Conservation (phyloP, 2,888 invertebrate species). For the Seladonia tumulorum region DNA sequence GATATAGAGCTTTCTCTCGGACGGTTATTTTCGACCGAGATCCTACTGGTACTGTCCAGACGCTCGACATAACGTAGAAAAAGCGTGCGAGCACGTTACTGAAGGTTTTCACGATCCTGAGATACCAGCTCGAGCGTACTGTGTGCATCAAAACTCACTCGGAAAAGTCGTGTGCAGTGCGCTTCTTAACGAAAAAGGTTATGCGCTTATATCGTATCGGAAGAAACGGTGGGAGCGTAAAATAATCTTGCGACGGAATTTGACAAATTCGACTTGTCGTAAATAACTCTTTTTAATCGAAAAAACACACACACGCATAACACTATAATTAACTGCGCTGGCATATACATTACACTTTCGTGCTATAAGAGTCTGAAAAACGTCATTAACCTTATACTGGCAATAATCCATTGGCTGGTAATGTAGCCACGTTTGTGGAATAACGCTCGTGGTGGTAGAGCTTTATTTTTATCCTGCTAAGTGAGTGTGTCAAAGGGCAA, state of each 20-base stretch:
- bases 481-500: conserved; percentile 83
- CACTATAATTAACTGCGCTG: not conserved
- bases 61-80: conserved; percentile 55
- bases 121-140: conserved; percentile 43
- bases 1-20: conserved; percentile 82
- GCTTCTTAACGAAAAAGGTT: conserved; percentile 30
- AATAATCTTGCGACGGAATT: conserved; percentile 1
- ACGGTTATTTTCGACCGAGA: conserved; percentile 78
- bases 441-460: conserved; percentile 50
- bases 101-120: conserved; percentile 54
- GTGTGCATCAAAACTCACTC: conserved; percentile 7
- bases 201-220: conserved; percentile 5
- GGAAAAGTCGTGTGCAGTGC: not conserved
- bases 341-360: not conserved
- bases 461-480: conserved; percentile 73
- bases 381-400: conserved; percentile 28
- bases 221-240: not conserved
- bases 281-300: not conserved
- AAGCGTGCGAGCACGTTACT: conserved; percentile 51
- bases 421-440: conserved; percentile 41
- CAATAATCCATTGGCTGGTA: conserved; percentile 27
- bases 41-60: conserved; percentile 54
- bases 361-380: not conserved
- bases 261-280: not conserved
- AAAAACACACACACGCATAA: not conserved